These are phyloP conservation scores for Rhagophthalmus giganteus DNA, from an alignment of 2,888 invertebrate species.

Conservation along the genomic window DNA sequence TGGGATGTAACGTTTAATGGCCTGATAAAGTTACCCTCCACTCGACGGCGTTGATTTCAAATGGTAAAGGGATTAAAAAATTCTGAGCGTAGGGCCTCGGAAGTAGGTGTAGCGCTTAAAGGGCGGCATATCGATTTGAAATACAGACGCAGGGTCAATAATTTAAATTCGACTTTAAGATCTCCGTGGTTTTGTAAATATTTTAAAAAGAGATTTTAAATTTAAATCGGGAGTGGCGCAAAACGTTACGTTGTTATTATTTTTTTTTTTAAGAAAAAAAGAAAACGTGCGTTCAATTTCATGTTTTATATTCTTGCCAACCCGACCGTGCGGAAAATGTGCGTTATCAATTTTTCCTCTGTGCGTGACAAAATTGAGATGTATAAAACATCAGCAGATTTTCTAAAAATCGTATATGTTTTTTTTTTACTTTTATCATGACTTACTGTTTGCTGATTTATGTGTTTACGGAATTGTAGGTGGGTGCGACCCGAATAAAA, in stretches of 20 bases:
- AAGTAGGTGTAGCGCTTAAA: neutral
- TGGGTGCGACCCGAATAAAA: no score
- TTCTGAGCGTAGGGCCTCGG: no score
- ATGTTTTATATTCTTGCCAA: slow-evolving; percentile 32
- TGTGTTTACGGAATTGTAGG: slow-evolving; percentile 2
- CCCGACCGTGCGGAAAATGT: slow-evolving; percentile 36
- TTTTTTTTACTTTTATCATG: slow-evolving; percentile 2
- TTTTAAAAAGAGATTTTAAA: slow-evolving; percentile 36
- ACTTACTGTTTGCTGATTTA: slow-evolving; percentile 12
- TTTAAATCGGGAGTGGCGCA: slow-evolving; percentile 38
- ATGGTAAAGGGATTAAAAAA: no score
- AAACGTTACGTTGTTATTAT: slow-evolving; percentile 34
- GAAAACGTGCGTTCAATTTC: slow-evolving; percentile 29
- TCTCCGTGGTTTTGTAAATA: slow-evolving; percentile 31
- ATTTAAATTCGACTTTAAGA: slow-evolving; percentile 8
- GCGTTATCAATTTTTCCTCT: slow-evolving; percentile 37
- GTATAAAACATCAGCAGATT: slow-evolving; percentile 32
- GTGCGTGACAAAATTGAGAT: slow-evolving; percentile 35
- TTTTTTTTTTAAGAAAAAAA: no score
- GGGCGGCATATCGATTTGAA: neutral
- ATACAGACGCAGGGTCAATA: slow-evolving; percentile 6
- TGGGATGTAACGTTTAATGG: slow-evolving; percentile 22
- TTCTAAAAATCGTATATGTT: slow-evolving; percentile 25
- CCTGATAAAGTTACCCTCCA: no score
- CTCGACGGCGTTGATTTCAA: no score